A percentile compares a stretch with the other conserved stretches of the same genome.
Evolutionary conservation across 2,797 vertebrate genomes (phyloP).

Genomic region (Xenopus petersii): DNA sequence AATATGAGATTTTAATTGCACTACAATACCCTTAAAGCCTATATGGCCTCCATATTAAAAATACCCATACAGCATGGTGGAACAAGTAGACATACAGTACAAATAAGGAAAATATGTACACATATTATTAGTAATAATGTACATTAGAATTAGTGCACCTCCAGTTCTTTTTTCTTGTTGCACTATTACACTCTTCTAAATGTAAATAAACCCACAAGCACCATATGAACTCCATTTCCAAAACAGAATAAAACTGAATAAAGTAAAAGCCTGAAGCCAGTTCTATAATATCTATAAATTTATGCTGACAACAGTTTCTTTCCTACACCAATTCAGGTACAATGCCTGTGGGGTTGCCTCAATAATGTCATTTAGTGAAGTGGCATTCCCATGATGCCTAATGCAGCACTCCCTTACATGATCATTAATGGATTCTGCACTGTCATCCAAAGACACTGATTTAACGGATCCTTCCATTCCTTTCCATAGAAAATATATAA

Average conservation of each 20-base stretch:
- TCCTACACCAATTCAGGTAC: slow-evolving; percentile 65
- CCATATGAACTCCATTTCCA: neutral
- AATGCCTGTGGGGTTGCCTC: slow-evolving; percentile 70
- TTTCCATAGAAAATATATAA: neutral
- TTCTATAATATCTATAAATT: slow-evolving; percentile 58
- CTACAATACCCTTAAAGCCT: too few species aligned
- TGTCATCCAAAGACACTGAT: slow-evolving; percentile 71
- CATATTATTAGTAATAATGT: too few species aligned
- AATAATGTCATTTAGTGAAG: slow-evolving; percentile 74
- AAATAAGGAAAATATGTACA: too few species aligned
- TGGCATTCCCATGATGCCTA: slow-evolving; percentile 69
- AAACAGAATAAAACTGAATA: slow-evolving; percentile 47
- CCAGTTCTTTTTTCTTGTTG: too few species aligned
- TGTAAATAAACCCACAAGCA: too few species aligned
- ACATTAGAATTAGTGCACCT: too few species aligned
- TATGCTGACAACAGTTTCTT: slow-evolving; percentile 65
- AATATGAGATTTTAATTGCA: too few species aligned
- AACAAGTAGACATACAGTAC: too few species aligned
- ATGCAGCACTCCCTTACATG: slow-evolving; percentile 71
- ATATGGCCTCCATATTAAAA: too few species aligned
- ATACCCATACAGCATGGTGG: too few species aligned
- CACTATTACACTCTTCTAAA: too few species aligned
- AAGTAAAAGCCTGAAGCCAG: slow-evolving; percentile 61
- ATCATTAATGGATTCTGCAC: slow-evolving; percentile 72
- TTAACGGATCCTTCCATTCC: slow-evolving; percentile 43